Evolutionary conservation across 2,888 invertebrate species (phyloP), one percentile per base, ranked within the genome.

Genomic region (Ennomos erosarius): DNA sequence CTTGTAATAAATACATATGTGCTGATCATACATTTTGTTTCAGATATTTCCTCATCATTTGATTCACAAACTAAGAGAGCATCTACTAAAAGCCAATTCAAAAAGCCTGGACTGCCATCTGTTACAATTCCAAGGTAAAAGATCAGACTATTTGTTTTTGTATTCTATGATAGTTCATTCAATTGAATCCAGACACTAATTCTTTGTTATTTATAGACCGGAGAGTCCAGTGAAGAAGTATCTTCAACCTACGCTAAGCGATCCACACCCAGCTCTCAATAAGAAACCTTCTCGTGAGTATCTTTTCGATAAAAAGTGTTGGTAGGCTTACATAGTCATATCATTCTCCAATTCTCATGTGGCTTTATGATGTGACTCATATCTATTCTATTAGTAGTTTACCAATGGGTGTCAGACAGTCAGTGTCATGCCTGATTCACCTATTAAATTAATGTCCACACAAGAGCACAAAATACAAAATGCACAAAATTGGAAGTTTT

Each of bases 151-250:
- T 16, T 26, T 26, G 26, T 6, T 4, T 26, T 6, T 26, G 6
- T 26, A 5, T 26, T 26, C 26, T 26, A 26, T 26, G 26, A 26
- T 6, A 26, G 26, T 26, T 26, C 6, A 26, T 26, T 26, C 26
- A 26, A 26, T 26, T 26, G 26, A 26, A 26, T 6, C 26, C 26
- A 6, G 6, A 26, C 26, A 26, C 26, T 26, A 4, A 4, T 26
- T 26, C 26, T 6, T 26, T 26, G 26, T 26, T 26, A 26, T 40
- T 54, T 64, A 57, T 82, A 97, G 97, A 67, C 96, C 97, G 10
- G 97, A 97, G 16, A 96, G 96, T 76, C 95, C 95, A 51, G 95
- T 96, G 0, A 94, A 97, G 69, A 97, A 97, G 78, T 97, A 95
- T 82, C 85, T 97, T 56, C 96, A 96, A 10, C 97, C 97, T 1